phyloP scores from a whole-genome alignment of 2,888 invertebrate genomes.

The Sinelater perroti region DNA sequence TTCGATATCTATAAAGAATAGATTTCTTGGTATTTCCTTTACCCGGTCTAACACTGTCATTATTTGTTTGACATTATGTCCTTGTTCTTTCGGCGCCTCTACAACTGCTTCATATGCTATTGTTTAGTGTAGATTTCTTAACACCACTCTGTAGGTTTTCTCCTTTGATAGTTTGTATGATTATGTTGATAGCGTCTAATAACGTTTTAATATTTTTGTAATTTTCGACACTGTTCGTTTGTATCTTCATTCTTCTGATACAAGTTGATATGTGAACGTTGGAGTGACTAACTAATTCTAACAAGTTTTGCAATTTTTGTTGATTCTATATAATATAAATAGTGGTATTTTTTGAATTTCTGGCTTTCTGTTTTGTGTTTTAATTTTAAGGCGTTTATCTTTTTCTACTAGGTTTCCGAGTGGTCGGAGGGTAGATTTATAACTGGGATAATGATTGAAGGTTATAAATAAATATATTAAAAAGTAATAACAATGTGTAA shows the following conservation, averaged over 20 bases:
- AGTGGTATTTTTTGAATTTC: slow-evolving; percentile 18
- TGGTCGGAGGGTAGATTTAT: too few relatives aligned
- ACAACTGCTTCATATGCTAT: neutral
- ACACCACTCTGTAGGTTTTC: slow-evolving; percentile 8
- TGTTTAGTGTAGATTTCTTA: slow-evolving; percentile 17
- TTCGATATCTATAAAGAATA: neutral
- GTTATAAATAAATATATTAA: too few relatives aligned
- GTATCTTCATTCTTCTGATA: slow-evolving; percentile 7
- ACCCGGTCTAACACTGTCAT: slow-evolving; percentile 12
- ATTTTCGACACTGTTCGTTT: slow-evolving; percentile 5
- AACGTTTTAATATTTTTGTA: slow-evolving; percentile 14
- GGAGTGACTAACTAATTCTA: slow-evolving; percentile 10
- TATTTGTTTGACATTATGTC: slow-evolving; percentile 21
- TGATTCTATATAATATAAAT: slow-evolving; percentile 15
- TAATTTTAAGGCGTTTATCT: slow-evolving; percentile 7
- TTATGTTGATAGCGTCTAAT: slow-evolving; percentile 1
- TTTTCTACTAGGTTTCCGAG: slow-evolving; percentile 14
- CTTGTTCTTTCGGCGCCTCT: slow-evolving; percentile 3
- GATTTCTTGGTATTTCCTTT: slow-evolving; percentile 13
- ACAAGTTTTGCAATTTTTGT: slow-evolving; percentile 19
- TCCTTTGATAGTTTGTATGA: neutral
- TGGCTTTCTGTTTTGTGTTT: slow-evolving; percentile 9
- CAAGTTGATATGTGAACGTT: slow-evolving; percentile 12
- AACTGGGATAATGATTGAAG: too few relatives aligned
- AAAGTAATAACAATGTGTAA: too few relatives aligned